phyloP scores from a whole-genome alignment of 2,888 invertebrate genomes.

The Phrixothrix hirtus region DNA sequence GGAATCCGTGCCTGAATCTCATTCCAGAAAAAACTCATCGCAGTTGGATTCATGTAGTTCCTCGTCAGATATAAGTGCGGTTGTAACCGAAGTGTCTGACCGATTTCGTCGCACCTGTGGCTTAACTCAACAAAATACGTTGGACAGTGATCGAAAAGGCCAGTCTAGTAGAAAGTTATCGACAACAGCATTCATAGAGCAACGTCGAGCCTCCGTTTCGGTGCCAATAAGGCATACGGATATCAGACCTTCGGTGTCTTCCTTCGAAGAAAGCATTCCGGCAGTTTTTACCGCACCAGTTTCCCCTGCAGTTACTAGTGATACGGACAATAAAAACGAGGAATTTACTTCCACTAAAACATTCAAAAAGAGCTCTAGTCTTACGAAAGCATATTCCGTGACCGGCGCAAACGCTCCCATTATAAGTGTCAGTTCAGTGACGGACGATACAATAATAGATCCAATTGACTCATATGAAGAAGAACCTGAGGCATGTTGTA shows the following conservation, averaged over 20 bases:
- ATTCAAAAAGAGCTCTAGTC: conserved; percentile 51
- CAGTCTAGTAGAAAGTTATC: conserved; percentile 49
- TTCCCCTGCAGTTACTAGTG: conserved; percentile 42
- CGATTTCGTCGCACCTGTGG: conserved; percentile 66
- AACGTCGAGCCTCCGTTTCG: conserved; percentile 55
- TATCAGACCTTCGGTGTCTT: conserved; percentile 53
- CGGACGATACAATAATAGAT: conserved; percentile 59
- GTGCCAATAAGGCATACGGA: conserved; percentile 45
- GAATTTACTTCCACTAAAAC: conserved; percentile 48
- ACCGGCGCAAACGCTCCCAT: conserved; percentile 59
- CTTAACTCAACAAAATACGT: conserved; percentile 69
- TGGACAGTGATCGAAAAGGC: conserved; percentile 61
- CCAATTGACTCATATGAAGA: conserved; percentile 24
- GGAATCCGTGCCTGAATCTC: conserved; percentile 50
- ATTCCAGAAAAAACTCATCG: conserved; percentile 67
- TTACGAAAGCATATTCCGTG: conserved; percentile 55
- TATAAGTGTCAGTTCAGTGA: conserved; percentile 75
- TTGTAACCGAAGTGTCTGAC: conserved; percentile 60
- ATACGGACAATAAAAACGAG: conserved; percentile 49
- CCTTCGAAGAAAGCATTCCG: conserved; percentile 56
- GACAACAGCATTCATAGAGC: conserved; percentile 47
- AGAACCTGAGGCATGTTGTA: conserved; percentile 44
- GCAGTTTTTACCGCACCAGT: conserved; percentile 32
- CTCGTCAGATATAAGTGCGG: conserved; percentile 73
- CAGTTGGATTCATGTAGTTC: conserved; percentile 72